Evolutionary conservation across 1,140 invertebrate species (phyloP), one percentile per base, ranked within the genome.

Genomic region (Meteorus sp.): DNA sequence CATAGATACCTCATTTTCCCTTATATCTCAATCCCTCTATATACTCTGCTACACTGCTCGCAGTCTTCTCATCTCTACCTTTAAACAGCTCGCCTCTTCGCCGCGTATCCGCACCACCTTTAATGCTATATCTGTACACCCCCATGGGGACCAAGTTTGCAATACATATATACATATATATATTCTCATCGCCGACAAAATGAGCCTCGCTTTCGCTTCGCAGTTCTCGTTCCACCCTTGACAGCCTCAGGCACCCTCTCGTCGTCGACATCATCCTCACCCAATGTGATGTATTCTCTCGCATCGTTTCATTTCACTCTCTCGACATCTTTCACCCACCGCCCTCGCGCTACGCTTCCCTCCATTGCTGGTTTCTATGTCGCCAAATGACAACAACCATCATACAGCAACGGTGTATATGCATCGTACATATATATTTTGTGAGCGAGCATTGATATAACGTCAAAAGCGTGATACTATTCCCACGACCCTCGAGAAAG

Each of bases 171-270:
- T n/a, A n/a, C n/a, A n/a, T n/a, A n/a, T n/a, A n/a, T n/a, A n/a
- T n/a, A n/a, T n/a, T n/a, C n/a, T 69, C 67, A 60, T 66, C 61
- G 69, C 76, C 75, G 71, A 73, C 74, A 76, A 78, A 78, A 78
- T 78, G 76, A 77, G 74, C 75, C 73, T 76, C 76, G 75, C 71
- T 72, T 73, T n/a, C n/a, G n/a, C n/a, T n/a, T n/a, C n/a, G n/a
- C n/a, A n/a, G n/a, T n/a, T n/a, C n/a, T n/a, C n/a, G n/a, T n/a
- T n/a, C n/a, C n/a, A n/a, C n/a, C n/a, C n/a, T n/a, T n/a, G n/a
- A n/a, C n/a, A n/a, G n/a, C 68, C 68, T 66, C 71, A 67, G 62
- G 65, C 68, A 67, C 59, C 71, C 63, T 39, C 63, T 64, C 45
- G 41, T 15, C 23, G 23, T 52, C 27, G 11, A 45, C 27, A 13